Evolutionary conservation across 2,113 vertebrate species (phyloP), one percentile per base, ranked within the genome.

Genomic region (Nothocercus julius): DNA sequence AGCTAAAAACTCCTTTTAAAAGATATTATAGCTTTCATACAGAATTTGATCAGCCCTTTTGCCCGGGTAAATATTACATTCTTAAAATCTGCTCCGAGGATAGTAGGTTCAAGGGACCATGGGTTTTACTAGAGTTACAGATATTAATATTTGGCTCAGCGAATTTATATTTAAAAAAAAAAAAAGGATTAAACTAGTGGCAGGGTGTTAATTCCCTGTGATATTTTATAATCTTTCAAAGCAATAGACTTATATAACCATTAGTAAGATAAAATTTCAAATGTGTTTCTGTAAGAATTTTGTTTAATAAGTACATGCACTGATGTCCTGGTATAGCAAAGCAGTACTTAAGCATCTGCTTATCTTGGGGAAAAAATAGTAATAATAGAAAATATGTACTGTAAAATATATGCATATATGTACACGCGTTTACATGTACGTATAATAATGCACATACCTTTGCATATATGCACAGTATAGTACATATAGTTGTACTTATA

Each of bases 351-450:
- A 2, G 5, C 5, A 5, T 8, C 22, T 59, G 12, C 9, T 70
- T 83, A 82, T 67, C 5, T 2, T 56, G 59, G 11, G 21, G 22
- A 77, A 73, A 20, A 77, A 49, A 49, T 24, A 24, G 11, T 49
- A 49, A 49, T 49, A 49, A 24, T 49, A 49, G 22, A 22, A 49
- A 49, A 49, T 22, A 22, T 22, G 21, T 24, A 11, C 21, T 49
- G 17, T 64, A 22, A 85, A 91, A 69, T 1, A 1, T 1, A 0
- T 24, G 9, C 63, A 5, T 45, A 44, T 51, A 7, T 42, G 27
- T 36, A 12, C n/a, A 34, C n/a, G 36, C 27, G 5, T 28, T 4
- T 24, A 34, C 4, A 58, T 2, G 45, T 4, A 49, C 20, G 63
- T 17, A 56, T 32, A 58, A 58, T 11, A 58, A 32, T 30, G 30